phyloP scores from a whole-genome alignment of 2,888 invertebrate species.

The Ichneumoninae sp. region DNA sequence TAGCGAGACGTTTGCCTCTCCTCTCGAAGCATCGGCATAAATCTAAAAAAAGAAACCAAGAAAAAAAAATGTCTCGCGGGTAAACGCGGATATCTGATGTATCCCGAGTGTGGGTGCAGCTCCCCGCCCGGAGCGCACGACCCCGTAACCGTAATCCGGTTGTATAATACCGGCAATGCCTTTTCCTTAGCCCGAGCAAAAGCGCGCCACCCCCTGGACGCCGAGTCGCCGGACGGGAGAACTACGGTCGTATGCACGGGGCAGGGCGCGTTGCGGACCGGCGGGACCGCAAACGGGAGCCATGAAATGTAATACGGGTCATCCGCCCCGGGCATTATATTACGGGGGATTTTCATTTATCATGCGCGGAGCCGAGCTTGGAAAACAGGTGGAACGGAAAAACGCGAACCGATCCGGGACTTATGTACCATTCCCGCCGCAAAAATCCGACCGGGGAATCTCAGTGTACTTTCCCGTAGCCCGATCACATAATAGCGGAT shows the following conservation, averaged over 20 bases:
- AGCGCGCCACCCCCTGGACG: conserved; percentile 5
- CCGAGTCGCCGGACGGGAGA: conserved; percentile 53
- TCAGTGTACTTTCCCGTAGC: conserved; percentile 12
- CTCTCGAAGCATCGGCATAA: conserved; percentile 74
- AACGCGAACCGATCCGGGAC: conserved; percentile 47
- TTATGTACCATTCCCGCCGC: conserved; percentile 67
- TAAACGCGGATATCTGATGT: conserved; percentile 57
- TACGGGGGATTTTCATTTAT: conserved; percentile 76
- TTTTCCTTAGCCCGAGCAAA: conserved; percentile 75
- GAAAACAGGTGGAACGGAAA: conserved; percentile 68
- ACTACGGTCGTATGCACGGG: conserved; percentile 59
- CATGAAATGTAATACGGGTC: conserved; percentile 74
- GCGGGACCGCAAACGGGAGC: conserved; percentile 68
- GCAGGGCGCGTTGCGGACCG: conserved; percentile 35
- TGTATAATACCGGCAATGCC: conserved; percentile 79
- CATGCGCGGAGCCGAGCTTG: conserved; percentile 62
- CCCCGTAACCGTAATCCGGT: conserved; percentile 78
- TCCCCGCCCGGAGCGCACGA: conserved; percentile 64
- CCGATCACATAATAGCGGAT: conserved; percentile 4
- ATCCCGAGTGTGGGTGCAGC: conserved; percentile 45
- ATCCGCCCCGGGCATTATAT: conserved; percentile 74
- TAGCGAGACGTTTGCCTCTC: conserved; percentile 48
- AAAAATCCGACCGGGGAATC: conserved; percentile 65
- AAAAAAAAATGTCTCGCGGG: conserved; percentile 42
- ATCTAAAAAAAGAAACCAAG: conserved; percentile 66